These are phyloP conservation scores for Lathronympha strigana DNA, from an alignment of 2,888 invertebrate genomes.

Conservation along the genomic window DNA sequence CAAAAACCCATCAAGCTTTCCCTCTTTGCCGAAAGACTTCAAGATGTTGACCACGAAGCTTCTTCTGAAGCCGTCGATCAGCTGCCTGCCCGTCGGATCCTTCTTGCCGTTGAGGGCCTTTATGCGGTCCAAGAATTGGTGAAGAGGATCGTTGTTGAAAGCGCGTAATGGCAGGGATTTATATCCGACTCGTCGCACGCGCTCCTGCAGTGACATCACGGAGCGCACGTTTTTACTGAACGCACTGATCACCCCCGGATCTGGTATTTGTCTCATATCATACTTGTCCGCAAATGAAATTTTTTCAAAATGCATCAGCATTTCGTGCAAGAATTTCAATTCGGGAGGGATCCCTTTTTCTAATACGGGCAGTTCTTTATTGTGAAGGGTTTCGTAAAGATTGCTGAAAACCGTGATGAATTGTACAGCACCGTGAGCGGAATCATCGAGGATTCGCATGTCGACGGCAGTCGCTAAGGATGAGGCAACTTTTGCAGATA, in stretches of 20 bases:
- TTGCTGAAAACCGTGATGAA: conserved; percentile 4
- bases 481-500: conserved; percentile 6
- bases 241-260: conserved; percentile 8
- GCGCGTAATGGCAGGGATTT: background rate
- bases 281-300: background rate
- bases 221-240: conserved; percentile 2
- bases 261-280: background rate
- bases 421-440: conserved; percentile 4
- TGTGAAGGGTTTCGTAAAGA: conserved; percentile 16
- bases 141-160: conserved; percentile 29
- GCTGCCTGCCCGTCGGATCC: background rate
- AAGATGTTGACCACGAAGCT: conserved; percentile 6
- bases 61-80: conserved; percentile 4
- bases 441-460: conserved; percentile 12
- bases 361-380: background rate
- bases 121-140: conserved; percentile 7
- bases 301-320: conserved; percentile 1
- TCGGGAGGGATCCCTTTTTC: background rate
- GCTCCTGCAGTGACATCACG: conserved; percentile 16
- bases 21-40: conserved; percentile 10
- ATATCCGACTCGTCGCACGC: background rate
- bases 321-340: conserved; percentile 4
- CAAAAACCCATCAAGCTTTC: conserved; percentile 5
- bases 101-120: background rate
- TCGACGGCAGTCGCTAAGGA: conserved; percentile 16